Evolutionary conservation across 2,888 invertebrate species (phyloP), one percentile per base, ranked within the genome.

Genomic region (Melangyna quadrimaculata): DNA sequence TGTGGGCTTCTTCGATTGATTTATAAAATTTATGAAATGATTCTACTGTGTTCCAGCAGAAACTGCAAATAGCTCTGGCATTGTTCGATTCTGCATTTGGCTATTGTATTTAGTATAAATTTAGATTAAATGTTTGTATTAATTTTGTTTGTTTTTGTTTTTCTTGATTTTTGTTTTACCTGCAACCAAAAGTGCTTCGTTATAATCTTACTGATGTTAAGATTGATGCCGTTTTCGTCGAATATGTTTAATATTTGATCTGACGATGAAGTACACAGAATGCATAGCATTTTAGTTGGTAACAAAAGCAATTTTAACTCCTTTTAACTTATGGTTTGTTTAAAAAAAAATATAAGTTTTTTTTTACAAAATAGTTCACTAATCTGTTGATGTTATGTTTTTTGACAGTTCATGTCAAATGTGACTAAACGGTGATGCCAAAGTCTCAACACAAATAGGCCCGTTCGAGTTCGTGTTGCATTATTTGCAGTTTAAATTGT

Each of bases 11-110:
- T 45, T 89, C 88, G 2, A 91, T 88, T 5, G 71, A 87, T 6
- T 72, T 48, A 45, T 90, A 91, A 82, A 90, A 91, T n/a, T 84
- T 87, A 79, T 91, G 90, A 70, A 91, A 91, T 37, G 88, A 78
- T 27, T 88, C 67, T 12, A 90, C 19, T 27, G 88, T 87, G 7
- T 86, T 73, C 91, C 91, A 91, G 72, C 91, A 91, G 5, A 22
- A 73, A 61, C 67, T 86, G 82, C 87, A 91, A 78, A 88, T 88
- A 78, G 24, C 14, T 19, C 63, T 48, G 8, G 35, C 22, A 10
- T 63, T 78, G n/a, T 17, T 40, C 3, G 74, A 29, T 1, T 75
- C 82, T 59, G 57, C 37, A 24, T 32, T 71, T 17, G 83, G 70
- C 87, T 87, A 70, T 35, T 67, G n/a, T n/a, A 14, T 55, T 27